Base-by-base conservation (phyloP, 2,888 invertebrate species). In the Cryptophagus acutangulus region DNA sequence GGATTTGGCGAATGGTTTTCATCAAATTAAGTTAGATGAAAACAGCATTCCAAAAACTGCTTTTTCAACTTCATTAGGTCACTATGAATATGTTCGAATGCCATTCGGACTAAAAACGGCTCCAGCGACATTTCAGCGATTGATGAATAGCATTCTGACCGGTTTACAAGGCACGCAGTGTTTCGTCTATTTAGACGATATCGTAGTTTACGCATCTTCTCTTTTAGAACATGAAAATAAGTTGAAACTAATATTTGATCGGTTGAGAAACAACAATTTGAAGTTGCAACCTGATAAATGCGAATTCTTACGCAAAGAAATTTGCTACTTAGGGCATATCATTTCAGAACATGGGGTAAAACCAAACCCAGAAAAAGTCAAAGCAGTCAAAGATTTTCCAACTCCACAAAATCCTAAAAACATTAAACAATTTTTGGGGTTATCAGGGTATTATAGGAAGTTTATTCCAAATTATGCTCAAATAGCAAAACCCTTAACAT, bases 81-180 rank as follows among this genome's bases (percentile, higher is more conserved):
- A 31, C 17, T 38, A 38, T 10, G 33, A 38, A 30, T 38, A 16
- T 17, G 17, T 9, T 15, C 34, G 38, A 2, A 38, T 38, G 38
- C 33, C 38, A n/a, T 31, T 38, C n/a, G 31, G 38, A 25, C 15
- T 16, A 38, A 26, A 8, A 26, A 26, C n/a, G n/a, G 12, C 10
- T 8, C 26, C 26, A 10, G 15, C n/a, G 13, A n/a, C 14, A 10
- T 13, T 16, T n/a, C 31, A 16, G n/a, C 3, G 14, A 3, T 8
- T 26, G 3, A 26, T 26, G 26, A 6, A 3, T 26, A n/a, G 5
- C 12, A 13, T n/a, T 13, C 8, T 13, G 10, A 33, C 38, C 31
- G 4, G n/a, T n/a, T 18, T 38, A 16, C 9, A 13, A 2, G 13
- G 18, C 3, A 3, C 16, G 10, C 13, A 16, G 12, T 38, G 33